Conservation (phyloP, 2,888 invertebrate genomes). For the Caenorhabditis zanzibari region DNA sequence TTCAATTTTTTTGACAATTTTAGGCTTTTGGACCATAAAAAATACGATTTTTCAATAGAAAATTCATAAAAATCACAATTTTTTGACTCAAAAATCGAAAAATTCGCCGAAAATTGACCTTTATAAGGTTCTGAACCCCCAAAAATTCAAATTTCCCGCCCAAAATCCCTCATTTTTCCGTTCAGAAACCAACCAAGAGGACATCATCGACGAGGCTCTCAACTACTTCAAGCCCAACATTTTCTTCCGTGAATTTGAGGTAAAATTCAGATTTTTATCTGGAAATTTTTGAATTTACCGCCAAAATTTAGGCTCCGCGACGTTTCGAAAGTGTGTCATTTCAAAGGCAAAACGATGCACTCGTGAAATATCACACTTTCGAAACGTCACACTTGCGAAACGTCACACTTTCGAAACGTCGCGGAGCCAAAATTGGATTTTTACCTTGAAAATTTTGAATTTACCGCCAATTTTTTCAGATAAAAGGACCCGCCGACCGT, state of each 20-base stretch:
- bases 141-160: slow-evolving; percentile 1
- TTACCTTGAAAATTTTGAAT: background rate
- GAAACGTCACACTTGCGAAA: too few species aligned
- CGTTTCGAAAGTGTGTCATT: too few species aligned
- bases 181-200: slow-evolving; percentile 87
- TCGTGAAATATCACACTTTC: too few species aligned
- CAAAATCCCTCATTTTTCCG: background rate
- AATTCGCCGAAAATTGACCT: background rate
- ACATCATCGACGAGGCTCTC: slow-evolving; percentile 97
- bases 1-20: too few species aligned
- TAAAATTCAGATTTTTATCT: background rate
- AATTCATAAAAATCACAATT: background rate
- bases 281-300: too few species aligned
- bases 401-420: too few species aligned
- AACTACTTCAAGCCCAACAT: slow-evolving; percentile 99
- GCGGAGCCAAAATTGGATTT: too few species aligned
- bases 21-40: too few species aligned
- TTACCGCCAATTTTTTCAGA: slow-evolving; percentile 84
- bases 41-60: background rate
- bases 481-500: slow-evolving; percentile 93
- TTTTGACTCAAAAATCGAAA: background rate
- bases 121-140: too few species aligned
- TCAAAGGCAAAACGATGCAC: too few species aligned
- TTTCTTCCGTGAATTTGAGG: slow-evolving; percentile 97
- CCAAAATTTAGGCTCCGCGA: background rate